Evolutionary conservation across 2,113 vertebrate genomes (phyloP).

Genomic region (Dissostichus mawsoni): DNA sequence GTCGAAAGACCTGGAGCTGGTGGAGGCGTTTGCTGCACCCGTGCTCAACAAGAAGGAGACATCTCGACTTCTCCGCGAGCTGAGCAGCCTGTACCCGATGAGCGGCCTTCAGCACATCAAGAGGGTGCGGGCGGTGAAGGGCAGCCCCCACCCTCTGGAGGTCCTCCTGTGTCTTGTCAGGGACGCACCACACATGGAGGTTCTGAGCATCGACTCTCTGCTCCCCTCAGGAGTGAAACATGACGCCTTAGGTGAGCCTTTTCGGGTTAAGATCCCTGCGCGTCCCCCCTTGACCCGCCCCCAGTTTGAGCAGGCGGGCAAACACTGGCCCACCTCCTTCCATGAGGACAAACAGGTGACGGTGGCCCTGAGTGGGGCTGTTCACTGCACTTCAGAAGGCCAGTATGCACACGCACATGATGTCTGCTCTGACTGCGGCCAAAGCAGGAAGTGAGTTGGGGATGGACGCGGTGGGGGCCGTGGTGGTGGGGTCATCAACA

Average conservation of each 20-base stretch:
- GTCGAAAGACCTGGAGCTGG: conserved; percentile 77
- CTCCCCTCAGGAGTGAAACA: conserved; percentile 67
- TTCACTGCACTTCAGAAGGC: conserved; percentile 80
- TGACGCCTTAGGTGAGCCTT: conserved; percentile 84
- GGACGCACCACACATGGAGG: conserved; percentile 39
- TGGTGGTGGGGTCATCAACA: conserved; percentile 81
- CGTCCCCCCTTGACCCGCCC: conserved; percentile 84
- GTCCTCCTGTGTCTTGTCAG: conserved; percentile 84
- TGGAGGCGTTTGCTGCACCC: conserved; percentile 85
- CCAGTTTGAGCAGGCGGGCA: conserved; percentile 87
- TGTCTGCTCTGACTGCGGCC: conserved; percentile 81
- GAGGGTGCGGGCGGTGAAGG: conserved; percentile 83
- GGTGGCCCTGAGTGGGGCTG: conserved; percentile 79
- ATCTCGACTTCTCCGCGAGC: conserved; percentile 83
- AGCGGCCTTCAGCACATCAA: conserved; percentile 85
- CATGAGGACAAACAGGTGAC: conserved; percentile 88
- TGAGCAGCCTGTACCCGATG: conserved; percentile 81
- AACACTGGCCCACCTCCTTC: conserved; percentile 89
- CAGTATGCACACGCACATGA: conserved; percentile 86
- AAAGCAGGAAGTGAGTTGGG: conserved; percentile 64
- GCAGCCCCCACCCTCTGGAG: conserved; percentile 79
- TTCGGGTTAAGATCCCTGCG: conserved; percentile 84
- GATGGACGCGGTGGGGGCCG: conserved; percentile 84
- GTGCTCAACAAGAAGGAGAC: conserved; percentile 87
- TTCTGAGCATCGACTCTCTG: conserved; percentile 64